Evolutionary conservation across 1,140 invertebrate species (phyloP).

Genomic region (Neodiprion fabricii): DNA sequence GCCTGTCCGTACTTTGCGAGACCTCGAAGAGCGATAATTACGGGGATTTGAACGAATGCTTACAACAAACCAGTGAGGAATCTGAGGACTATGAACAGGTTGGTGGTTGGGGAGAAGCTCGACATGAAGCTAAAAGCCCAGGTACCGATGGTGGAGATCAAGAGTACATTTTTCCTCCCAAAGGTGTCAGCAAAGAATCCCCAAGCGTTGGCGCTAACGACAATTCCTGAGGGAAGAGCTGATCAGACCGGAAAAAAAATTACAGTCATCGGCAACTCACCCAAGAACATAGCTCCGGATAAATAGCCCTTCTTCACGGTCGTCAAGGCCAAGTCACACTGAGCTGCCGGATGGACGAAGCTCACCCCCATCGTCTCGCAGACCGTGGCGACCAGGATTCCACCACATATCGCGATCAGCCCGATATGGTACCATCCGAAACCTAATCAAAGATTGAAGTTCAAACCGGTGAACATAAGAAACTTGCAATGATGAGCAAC

Average conservation of each 20-base stretch:
- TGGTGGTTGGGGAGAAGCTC: conserved; percentile 55
- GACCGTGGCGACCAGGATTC: conserved; percentile 48
- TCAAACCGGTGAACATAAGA: background rate
- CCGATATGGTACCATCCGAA: conserved; percentile 48
- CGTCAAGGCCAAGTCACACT: conserved; percentile 51
- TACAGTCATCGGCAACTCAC: conserved; percentile 19
- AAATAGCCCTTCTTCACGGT: conserved; percentile 46
- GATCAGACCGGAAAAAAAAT: background rate
- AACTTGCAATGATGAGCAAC: background rate
- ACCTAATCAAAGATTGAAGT: conserved; percentile 31
- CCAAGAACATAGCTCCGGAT: conserved; percentile 45
- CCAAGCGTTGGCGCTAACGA: conserved; percentile 49
- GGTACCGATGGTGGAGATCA: conserved; percentile 8
- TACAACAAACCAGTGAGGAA: conserved; percentile 64
- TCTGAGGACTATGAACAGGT: conserved; percentile 56
- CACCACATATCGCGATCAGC: conserved; percentile 44
- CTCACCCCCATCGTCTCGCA: conserved; percentile 51
- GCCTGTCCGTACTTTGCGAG: background rate
- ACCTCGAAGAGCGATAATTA: background rate
- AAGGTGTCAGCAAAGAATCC: conserved; percentile 50
- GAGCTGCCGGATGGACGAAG: conserved; percentile 50
- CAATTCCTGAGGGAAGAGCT: conserved; percentile 36
- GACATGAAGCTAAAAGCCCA: conserved; percentile 52
- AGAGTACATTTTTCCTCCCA: conserved; percentile 35
- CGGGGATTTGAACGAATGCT: conserved; percentile 32